phyloP scores from a whole-genome alignment of 1,140 invertebrate species.

The Cephus cinctus region DNA sequence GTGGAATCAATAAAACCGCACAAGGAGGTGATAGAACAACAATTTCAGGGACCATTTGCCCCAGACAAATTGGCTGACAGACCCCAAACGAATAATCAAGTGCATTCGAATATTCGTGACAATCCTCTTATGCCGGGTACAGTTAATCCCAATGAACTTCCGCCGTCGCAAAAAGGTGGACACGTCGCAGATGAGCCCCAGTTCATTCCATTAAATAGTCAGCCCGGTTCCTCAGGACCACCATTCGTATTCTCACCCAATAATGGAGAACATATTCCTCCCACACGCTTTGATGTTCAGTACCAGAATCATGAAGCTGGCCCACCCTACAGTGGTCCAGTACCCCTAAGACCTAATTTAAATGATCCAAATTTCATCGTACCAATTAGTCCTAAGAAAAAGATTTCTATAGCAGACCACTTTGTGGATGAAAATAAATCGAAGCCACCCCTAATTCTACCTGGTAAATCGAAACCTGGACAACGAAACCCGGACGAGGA shows the following conservation, averaged over 20 bases:
- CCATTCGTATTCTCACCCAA: constrained; percentile 29
- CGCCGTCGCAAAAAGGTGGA: constrained; percentile 17
- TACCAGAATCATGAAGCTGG: constrained; percentile 34
- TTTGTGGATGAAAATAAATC: constrained; percentile 29
- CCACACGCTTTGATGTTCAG: constrained; percentile 25
- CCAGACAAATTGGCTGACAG: constrained; percentile 38
- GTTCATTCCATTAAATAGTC: constrained; percentile 33
- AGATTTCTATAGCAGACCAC: constrained; percentile 16
- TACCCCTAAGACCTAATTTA: constrained; percentile 14
- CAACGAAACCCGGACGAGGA: constrained; percentile 32
- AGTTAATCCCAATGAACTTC: constrained; percentile 27
- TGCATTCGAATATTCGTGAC: too few relatives aligned
- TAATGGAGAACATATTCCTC: constrained; percentile 35
- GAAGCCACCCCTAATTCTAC: constrained; percentile 13
- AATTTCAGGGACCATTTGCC: constrained; percentile 43
- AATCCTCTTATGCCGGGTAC: constrained; percentile 2
- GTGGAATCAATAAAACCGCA: constrained; percentile 39
- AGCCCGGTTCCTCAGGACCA: constrained; percentile 17
- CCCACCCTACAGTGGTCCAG: constrained; percentile 32
- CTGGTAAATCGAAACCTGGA: constrained; percentile 23
- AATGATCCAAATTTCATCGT: constrained; percentile 39
- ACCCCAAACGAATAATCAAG: background rate
- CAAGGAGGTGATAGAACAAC: constrained; percentile 32
- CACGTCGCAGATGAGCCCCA: constrained; percentile 33
- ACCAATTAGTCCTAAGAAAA: constrained; percentile 34